Evolutionary conservation across 2,113 vertebrate species (phyloP).

Genomic region (Chitala chitala): DNA sequence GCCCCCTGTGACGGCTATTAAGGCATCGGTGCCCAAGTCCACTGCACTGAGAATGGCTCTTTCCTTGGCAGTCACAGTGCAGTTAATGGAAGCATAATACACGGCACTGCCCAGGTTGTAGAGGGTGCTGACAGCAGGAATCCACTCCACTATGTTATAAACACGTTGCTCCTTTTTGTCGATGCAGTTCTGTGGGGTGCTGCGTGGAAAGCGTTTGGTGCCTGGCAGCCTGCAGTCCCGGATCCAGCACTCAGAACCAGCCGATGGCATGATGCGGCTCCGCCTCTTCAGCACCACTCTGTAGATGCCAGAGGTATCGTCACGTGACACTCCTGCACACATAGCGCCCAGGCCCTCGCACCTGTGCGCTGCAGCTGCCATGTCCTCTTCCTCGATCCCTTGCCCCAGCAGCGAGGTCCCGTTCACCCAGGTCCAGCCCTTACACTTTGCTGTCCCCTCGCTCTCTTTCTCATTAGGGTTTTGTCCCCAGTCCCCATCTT

Average conservation of each 20-base stretch:
- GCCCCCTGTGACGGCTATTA: slow-evolving; percentile 58
- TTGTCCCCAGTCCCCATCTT: not conserved
- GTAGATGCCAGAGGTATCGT: slow-evolving; percentile 39
- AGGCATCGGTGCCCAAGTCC: slow-evolving; percentile 72
- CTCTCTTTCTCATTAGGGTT: not conserved
- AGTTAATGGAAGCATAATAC: slow-evolving; percentile 77
- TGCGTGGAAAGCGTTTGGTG: slow-evolving; percentile 32
- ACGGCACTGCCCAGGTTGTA: slow-evolving; percentile 82
- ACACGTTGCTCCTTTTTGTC: slow-evolving; percentile 59
- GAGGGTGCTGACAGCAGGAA: slow-evolving; percentile 69
- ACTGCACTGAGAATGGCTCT: slow-evolving; percentile 69
- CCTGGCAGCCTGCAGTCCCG: slow-evolving; percentile 34
- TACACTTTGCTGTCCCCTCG: slow-evolving; percentile 34
- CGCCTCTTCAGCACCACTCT: slow-evolving; percentile 40
- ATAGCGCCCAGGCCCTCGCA: slow-evolving; percentile 56
- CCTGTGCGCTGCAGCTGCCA: slow-evolving; percentile 43
- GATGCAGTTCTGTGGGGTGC: slow-evolving; percentile 46
- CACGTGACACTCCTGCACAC: slow-evolving; percentile 61
- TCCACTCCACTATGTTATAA: slow-evolving; percentile 59
- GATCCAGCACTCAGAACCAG: slow-evolving; percentile 49
- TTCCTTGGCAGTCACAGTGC: slow-evolving; percentile 61
- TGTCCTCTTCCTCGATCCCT: slow-evolving; percentile 21
- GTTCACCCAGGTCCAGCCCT: slow-evolving; percentile 52
- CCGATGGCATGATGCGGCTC: slow-evolving; percentile 39
- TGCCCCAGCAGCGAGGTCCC: slow-evolving; percentile 44